Evolutionary conservation across 2,113 vertebrate species (phyloP), one percentile per base, ranked within the genome.

Genomic region (Phaethon lepturus): DNA sequence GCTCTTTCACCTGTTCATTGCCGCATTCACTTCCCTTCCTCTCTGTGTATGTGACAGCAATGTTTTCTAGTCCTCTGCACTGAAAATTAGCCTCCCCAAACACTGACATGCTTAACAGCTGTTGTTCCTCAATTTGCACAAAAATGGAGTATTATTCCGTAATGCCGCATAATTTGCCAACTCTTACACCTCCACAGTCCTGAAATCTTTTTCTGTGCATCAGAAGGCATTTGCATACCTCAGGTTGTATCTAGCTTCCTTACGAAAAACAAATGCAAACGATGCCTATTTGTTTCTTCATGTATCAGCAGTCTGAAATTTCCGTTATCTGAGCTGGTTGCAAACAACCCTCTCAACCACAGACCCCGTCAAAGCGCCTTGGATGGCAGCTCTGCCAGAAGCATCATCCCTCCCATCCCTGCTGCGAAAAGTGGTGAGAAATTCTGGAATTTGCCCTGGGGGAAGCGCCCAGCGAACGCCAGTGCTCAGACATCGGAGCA

Each of bases 41-140:
- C 55, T 86, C 58, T 17, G 19, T 69, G 49, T 26, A 42, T 58
- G 49, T 91, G 93, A 74, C 69, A 95, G 74, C 2, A 3, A 68
- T 90, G 29, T 67, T 90, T 91, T 96, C 67, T 91, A 16, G 78
- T 96, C 56, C 47, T 88, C 62, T 83, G 66, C 72, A 94, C 91
- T 87, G 95, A 89, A 94, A 96, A 95, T 63, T 91, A 92, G 58
- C 77, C 71, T 95, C 60, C 69, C 63, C 52, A 52, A 96, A 91
- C n/a, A 71, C 56, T 93, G 91, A 80, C 88, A 75, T 33, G 13
- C 64, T 81, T 91, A 96, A 88, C 73, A 96, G 86, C 71, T 66
- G 77, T 67, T 96, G 40, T 92, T 86, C 79, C 69, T 94, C 85
- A 91, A 42, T 97, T 95, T 89, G 76, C 66, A 93, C 80, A 85